A percentile compares a stretch with the other conserved stretches of the same genome.
Evolutionary conservation across 1,140 invertebrate species (phyloP).

Genomic region (Caenorhabditis inopinata): DNA sequence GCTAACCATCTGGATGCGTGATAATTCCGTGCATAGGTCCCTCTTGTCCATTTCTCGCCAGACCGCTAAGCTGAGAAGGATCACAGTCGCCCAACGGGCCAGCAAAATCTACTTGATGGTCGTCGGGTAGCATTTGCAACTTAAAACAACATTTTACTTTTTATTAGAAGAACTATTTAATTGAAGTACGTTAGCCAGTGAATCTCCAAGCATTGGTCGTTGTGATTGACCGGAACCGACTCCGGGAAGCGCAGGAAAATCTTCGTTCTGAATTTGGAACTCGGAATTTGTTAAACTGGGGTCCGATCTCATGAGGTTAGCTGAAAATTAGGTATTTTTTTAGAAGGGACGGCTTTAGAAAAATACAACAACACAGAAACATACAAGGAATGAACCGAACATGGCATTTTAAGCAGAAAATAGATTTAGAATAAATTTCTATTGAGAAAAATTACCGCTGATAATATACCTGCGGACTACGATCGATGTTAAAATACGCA

Average conservation of each 20-base stretch:
- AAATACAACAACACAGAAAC: no score
- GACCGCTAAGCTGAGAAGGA: background rate
- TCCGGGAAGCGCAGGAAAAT: conserved; percentile 91
- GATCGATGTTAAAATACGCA: no score
- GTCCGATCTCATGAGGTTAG: conserved; percentile 49
- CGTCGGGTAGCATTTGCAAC: conserved; percentile 34
- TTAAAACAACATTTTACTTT: no score
- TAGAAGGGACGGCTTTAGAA: no score
- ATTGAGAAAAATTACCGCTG: no score
- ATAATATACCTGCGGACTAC: no score
- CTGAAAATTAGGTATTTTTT: conserved; percentile 48
- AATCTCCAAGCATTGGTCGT: conserved; percentile 18
- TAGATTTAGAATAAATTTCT: no score
- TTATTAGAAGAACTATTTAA: no score
- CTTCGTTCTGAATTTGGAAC: conserved; percentile 95
- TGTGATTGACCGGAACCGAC: conserved; percentile 60
- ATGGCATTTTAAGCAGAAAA: no score
- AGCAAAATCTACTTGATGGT: background rate
- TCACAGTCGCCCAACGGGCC: conserved; percentile 4
- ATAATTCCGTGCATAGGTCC: conserved; percentile 75
- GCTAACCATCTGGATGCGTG: conserved; percentile 84
- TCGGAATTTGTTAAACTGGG: conserved; percentile 69
- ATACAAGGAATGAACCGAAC: no score
- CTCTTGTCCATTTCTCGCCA: conserved; percentile 69
- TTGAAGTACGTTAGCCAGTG: background rate